phyloP scores from a whole-genome alignment of 2,888 invertebrate genomes.

The Rhaphigaster nebulosa region DNA sequence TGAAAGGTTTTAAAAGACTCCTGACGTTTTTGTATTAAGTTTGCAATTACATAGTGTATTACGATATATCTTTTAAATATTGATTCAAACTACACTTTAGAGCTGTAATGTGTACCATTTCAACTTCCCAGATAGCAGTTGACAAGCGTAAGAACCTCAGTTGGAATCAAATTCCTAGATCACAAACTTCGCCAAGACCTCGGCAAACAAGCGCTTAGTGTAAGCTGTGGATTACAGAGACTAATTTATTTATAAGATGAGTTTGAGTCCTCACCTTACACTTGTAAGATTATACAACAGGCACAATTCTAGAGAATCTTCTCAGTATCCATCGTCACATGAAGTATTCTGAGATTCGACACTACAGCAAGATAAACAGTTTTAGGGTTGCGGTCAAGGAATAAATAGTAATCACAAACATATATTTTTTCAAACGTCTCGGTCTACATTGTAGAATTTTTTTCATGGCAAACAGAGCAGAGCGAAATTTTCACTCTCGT shows the following conservation, averaged over 20 bases:
- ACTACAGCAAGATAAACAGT: neutral
- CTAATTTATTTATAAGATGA: conserved; percentile 21
- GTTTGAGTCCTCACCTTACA: neutral
- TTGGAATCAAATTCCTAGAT: neutral
- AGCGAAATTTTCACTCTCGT: too few relatives aligned
- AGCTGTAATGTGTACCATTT: neutral
- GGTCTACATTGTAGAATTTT: too few relatives aligned
- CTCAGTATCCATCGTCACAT: neutral
- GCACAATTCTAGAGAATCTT: neutral
- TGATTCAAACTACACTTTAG: neutral
- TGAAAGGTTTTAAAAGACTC: too few relatives aligned
- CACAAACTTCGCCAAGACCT: neutral
- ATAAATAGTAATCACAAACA: neutral
- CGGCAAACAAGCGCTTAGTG: neutral
- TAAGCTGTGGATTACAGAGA: neutral
- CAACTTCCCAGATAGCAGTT: neutral
- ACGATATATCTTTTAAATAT: neutral
- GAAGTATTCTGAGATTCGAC: neutral
- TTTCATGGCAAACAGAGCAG: too few relatives aligned
- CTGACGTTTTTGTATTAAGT: too few relatives aligned
- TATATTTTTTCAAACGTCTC: too few relatives aligned
- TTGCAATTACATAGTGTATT: too few relatives aligned
- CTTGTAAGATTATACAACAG: neutral
- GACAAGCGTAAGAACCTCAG: neutral
- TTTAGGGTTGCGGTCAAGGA: neutral